Conservation (phyloP, 2,888 invertebrate genomes). For the Artemia sinica region DNA sequence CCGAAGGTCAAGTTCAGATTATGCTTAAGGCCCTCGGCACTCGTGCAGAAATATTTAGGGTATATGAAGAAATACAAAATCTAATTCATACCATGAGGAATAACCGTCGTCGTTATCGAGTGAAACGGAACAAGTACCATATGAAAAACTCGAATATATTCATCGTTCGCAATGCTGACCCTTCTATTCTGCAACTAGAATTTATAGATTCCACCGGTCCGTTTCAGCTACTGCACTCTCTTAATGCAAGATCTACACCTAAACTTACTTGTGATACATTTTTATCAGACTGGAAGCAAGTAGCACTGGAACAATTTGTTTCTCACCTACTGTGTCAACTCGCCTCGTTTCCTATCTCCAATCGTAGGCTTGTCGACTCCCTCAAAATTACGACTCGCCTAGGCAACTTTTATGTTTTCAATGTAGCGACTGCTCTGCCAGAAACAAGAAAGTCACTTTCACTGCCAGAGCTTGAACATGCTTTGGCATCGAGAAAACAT, state of each 20-base stretch:
- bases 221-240: background rate
- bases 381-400: conserved; percentile 14
- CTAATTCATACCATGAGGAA: conserved; percentile 5
- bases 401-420: conserved; percentile 12
- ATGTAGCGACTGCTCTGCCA: background rate
- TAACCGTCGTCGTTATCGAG: background rate
- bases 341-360: background rate
- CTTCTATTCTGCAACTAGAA: background rate
- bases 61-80: conserved; percentile 16
- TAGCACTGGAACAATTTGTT: conserved; percentile 15
- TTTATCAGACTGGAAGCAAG: background rate
- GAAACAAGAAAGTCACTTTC: conserved; percentile 1
- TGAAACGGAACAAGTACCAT: background rate
- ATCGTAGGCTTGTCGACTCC: background rate
- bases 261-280: conserved; percentile 2
- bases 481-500: background rate
- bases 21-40: background rate
- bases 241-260: background rate
- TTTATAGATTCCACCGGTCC: background rate
- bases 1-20: background rate
- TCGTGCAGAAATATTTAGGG: conserved; percentile 12
- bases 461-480: background rate
- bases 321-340: background rate
- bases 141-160: conserved; percentile 12
- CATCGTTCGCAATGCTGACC: background rate